Base-by-base conservation (phyloP, 1,140 invertebrate species). In the Hestina assimilis region DNA sequence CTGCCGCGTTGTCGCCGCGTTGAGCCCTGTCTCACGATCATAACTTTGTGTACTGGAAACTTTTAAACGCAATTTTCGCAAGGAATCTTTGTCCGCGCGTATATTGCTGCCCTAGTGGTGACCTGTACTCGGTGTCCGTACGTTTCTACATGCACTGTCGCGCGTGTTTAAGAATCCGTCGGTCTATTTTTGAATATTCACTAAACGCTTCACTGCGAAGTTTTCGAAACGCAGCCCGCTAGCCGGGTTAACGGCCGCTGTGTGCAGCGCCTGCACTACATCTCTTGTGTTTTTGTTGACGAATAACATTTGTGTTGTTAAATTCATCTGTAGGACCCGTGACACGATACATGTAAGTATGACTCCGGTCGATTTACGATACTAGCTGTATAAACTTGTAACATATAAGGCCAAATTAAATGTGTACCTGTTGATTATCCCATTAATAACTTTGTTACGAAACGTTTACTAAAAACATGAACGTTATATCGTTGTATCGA, bases 101-200 rank as follows among this genome's bases (percentile, higher is more conserved):
- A 61, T 41, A 53, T 65, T 65, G 62, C 59, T 65, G 63, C 64
- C 58, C 58, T 51, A 59, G 62, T 64, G 59, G 67, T 43, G 28
- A 42, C 61, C 54, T 46, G 64, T 73, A 56, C 56, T 42, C 52
- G 66, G 62, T 72, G 66, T 67, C 62, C 56, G 52, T 68, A 66
- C 72, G 69, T 56, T 59, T 55, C 28, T 69, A 51, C 60, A 64
- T 66, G 63, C 64, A 69, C 59, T 70, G 68, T 77, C 67, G 71
- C 73, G 74, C 71, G 69, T 75, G 70, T 79, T 67, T 65, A 59
- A 65, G 55, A 75, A 50, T 72, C 63, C 58, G 70, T 82, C 80
- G 69, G 71, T 85, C 84, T 87, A 87, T 87, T 87, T 87, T 85
- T 85, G 84, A 85, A 79, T 87, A 84, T 83, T 79, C 79, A 83